phyloP scores from a whole-genome alignment of 2,888 invertebrate genomes.

The Unio pictorum region DNA sequence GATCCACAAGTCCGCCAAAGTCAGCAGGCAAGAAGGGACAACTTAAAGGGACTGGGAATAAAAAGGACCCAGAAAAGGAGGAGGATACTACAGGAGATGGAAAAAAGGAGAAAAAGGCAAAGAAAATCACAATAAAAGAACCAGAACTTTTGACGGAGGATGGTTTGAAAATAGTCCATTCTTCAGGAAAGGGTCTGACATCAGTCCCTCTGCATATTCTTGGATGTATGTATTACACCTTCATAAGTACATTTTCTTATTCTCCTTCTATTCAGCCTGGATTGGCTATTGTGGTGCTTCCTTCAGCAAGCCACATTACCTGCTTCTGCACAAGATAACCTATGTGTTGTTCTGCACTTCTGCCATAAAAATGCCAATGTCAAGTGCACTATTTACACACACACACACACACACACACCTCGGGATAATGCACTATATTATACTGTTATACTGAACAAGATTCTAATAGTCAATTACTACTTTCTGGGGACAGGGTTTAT shows the following conservation, averaged over 20 bases:
- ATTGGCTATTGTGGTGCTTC: too few species aligned
- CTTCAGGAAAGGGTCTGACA: constrained; percentile 65
- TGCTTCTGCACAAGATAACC: neutral
- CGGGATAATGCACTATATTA: too few species aligned
- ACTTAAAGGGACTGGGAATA: neutral
- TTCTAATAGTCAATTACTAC: too few species aligned
- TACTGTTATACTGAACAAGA: too few species aligned
- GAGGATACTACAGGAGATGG: neutral
- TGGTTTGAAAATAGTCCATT: constrained; percentile 57
- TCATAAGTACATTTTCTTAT: too few species aligned
- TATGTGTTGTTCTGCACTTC: too few species aligned
- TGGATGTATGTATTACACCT: constrained; percentile 44
- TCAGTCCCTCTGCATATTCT: constrained; percentile 53
- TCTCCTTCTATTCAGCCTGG: too few species aligned
- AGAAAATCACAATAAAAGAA: constrained; percentile 38
- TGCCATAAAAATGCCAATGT: too few species aligned
- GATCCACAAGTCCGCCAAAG: constrained; percentile 24
- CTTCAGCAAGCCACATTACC: neutral
- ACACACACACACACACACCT: too few species aligned
- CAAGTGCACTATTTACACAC: too few species aligned
- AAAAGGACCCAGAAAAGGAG: neutral
- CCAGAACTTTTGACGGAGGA: constrained; percentile 51
- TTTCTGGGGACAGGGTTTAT: too few species aligned
- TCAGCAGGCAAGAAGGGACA: constrained; percentile 26
- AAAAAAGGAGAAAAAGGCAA: constrained; percentile 21